Percentiles rank a stretch among this genome's conserved stretches.
phyloP scores from a whole-genome alignment of 2,113 vertebrate species.

The Merops nubicus region DNA sequence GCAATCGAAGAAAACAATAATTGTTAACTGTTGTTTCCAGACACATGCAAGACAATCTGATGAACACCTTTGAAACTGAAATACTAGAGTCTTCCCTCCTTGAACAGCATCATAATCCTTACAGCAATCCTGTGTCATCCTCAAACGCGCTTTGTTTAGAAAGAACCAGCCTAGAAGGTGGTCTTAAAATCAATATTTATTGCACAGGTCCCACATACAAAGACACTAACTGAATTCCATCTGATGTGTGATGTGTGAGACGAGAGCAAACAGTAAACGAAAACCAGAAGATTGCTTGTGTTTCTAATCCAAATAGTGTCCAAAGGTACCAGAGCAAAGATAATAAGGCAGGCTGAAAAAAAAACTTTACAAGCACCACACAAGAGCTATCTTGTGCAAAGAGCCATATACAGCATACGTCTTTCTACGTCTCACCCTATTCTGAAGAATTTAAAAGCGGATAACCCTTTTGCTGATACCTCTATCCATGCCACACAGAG shows the following conservation, averaged over 20 bases:
- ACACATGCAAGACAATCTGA: background rate
- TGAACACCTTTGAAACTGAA: background rate
- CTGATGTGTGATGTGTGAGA: background rate
- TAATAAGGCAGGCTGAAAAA: background rate
- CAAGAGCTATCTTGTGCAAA: background rate
- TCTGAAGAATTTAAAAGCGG: slow-evolving; percentile 9
- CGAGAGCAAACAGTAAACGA: background rate
- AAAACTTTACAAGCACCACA: background rate
- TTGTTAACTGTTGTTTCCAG: background rate
- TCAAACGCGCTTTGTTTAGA: background rate
- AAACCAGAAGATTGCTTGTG: background rate
- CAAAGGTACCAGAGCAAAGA: background rate
- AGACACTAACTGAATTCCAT: background rate
- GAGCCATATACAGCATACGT: background rate
- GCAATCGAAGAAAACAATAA: background rate
- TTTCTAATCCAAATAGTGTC: background rate
- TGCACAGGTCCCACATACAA: background rate
- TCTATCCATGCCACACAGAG: background rate
- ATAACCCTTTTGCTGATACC: slow-evolving; percentile 42
- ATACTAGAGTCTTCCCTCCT: background rate
- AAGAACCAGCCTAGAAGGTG: background rate
- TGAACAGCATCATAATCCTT: background rate
- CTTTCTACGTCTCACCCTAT: slow-evolving; percentile 4
- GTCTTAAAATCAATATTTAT: background rate
- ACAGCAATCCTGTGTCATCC: background rate